A percentile compares a stretch with the other conserved stretches of the same genome.
These are phyloP conservation scores for Vulpes vulpes DNA, from an alignment of 2,113 vertebrate species.

Conservation along the genomic window DNA sequence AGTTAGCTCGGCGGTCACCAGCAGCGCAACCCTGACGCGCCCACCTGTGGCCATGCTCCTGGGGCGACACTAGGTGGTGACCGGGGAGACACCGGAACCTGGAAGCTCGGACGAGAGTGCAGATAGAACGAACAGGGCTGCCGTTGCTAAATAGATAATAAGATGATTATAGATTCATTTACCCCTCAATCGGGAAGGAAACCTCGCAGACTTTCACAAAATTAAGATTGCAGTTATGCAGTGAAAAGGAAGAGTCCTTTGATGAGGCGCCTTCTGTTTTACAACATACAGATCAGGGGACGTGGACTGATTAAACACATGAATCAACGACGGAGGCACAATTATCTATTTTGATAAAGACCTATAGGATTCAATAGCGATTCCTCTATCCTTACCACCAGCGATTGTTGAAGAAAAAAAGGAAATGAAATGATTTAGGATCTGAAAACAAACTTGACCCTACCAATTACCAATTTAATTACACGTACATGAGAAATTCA, in stretches of 20 bases:
- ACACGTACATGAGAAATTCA: constrained; percentile 49
- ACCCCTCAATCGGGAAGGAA: neutral
- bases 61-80: neutral
- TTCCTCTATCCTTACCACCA: neutral
- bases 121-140: neutral
- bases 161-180: neutral
- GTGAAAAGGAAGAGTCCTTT: neutral
- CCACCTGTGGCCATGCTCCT: too few species aligned
- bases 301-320: neutral
- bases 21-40: fast-evolving
- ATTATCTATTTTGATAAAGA: constrained; percentile 2
- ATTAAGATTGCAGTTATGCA: neutral
- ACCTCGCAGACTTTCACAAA: neutral
- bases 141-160: neutral
- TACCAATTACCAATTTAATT: constrained; percentile 21
- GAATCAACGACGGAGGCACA: constrained; percentile 22
- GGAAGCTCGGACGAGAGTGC: neutral
- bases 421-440: neutral
- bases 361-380: neutral
- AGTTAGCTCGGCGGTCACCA: neutral
- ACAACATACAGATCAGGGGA: neutral
- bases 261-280: constrained; percentile 7
- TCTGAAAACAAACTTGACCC: constrained; percentile 54
- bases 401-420: constrained; percentile 36
- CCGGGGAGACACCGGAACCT: neutral